Evolutionary conservation across 2,888 invertebrate genomes (phyloP), one percentile per base, ranked within the genome.

Genomic region (Bombylius discolor): DNA sequence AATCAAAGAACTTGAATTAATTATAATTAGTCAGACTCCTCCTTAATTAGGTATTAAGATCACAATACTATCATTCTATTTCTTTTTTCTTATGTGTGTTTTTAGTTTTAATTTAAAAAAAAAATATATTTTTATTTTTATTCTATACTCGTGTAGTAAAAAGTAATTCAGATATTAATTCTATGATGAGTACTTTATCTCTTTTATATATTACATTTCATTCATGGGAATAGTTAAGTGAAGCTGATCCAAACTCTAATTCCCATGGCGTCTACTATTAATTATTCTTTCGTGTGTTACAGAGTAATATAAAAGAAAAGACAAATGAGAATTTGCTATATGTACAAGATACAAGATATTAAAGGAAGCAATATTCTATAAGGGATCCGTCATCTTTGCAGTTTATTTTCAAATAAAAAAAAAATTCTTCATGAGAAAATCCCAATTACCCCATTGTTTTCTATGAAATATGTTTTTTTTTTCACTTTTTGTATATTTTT

Each of bases 361-460:
- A 23, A 23, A 23, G 23, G 23, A 23, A 23, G 23, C 23, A 23
- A 23, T 23, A 23, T 23, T 23, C 23, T 23, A 23, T 23, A 23
- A 42, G 39, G 39, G 39, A 42, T 11, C 11, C 39, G 11, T 42
- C 39, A 11, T 42, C 39, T 42, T 42, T 23, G 23, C 23, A 23
- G 23, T 23, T 23, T 23, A 23, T 23, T 23, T 23, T 23, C 23
- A 23, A 23, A 23, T 23, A 23, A 36, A 36, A 36, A 36, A 42
- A 11, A 42, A 11, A 3, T 42, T 51, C 50, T 52, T 55, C 47
- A 42, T 55, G 55, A 39, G 55, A 55, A 55, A 55, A 50, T 39
- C 55, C 50, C 50, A 55, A 55, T 55, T 55, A 55, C 32, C 34
- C 50, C 50, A 55, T 55, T 55, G 55, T 55, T 51, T 49, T 44